Evolutionary conservation across 2,113 vertebrate genomes (phyloP).

Genomic region (Cepphus grylle): DNA sequence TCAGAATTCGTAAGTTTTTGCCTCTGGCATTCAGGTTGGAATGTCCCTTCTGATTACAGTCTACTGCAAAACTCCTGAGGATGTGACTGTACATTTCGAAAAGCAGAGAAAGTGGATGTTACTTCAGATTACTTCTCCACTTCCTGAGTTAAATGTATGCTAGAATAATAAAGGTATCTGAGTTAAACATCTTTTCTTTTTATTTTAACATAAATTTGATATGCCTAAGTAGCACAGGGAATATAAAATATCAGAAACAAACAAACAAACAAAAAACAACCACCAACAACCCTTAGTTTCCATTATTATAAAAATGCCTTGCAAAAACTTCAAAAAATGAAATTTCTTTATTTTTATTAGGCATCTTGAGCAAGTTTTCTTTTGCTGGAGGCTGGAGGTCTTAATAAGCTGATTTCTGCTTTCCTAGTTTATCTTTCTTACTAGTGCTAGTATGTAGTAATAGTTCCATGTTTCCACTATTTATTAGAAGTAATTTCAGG

Average conservation of each 20-base stretch:
- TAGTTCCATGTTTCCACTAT: neutral
- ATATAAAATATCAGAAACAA: neutral
- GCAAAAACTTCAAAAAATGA: neutral
- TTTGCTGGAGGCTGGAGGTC: neutral
- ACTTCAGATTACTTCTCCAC: neutral
- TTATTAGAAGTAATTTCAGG: neutral
- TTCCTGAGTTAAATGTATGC: neutral
- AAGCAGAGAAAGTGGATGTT: neutral
- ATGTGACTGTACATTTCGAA: conserved; percentile 19
- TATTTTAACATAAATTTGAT: neutral
- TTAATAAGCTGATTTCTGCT: neutral
- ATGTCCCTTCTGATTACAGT: neutral
- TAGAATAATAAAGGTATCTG: neutral
- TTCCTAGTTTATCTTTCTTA: neutral
- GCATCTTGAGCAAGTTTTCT: neutral
- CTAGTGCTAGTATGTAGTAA: neutral
- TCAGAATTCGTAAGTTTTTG: neutral
- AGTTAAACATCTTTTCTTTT: neutral
- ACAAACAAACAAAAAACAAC: neutral
- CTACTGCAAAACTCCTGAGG: neutral
- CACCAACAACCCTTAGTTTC: neutral
- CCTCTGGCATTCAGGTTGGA: conserved; percentile 14
- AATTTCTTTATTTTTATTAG: neutral
- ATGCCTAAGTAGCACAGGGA: neutral
- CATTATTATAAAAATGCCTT: neutral